Evolutionary conservation across 2,888 invertebrate species (phyloP).

Genomic region (Protonemura montana): DNA sequence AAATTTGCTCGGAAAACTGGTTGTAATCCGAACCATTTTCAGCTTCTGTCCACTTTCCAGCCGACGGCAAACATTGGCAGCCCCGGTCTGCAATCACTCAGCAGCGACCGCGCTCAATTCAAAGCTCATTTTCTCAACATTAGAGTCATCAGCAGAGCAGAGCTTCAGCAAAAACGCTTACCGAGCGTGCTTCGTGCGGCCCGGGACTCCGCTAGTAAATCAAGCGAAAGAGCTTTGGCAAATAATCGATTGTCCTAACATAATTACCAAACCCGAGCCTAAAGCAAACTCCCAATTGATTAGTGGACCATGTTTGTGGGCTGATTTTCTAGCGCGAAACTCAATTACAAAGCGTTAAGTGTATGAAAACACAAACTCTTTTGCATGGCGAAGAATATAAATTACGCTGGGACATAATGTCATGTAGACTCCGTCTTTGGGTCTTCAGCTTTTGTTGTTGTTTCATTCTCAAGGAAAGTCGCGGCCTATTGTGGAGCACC

Average conservation of each 20-base stretch:
- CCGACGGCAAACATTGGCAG: not conserved
- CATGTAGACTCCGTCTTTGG: not conserved
- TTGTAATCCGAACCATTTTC: not conserved
- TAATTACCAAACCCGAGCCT: not conserved
- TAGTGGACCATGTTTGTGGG: not conserved
- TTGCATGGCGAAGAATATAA: not conserved
- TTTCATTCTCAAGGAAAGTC: slow-evolving; percentile 13
- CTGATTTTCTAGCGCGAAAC: not conserved
- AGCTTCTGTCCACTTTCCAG: slow-evolving; percentile 9
- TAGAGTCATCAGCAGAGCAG: slow-evolving; percentile 1
- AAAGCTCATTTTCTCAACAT: slow-evolving; percentile 21
- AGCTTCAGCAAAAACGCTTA: not conserved
- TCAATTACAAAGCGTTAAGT: not conserved
- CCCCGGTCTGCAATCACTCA: not conserved
- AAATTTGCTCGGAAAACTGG: not conserved
- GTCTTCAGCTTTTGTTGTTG: not conserved
- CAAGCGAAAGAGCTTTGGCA: not conserved
- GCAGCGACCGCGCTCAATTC: not conserved
- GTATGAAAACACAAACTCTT: slow-evolving; percentile 12
- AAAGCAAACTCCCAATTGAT: not conserved
- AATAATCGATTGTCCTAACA: slow-evolving; percentile 7
- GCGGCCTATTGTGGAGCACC: not conserved
- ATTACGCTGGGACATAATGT: not conserved
- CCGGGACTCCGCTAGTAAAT: not conserved
- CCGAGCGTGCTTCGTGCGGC: not conserved